phyloP scores from a whole-genome alignment of 2,113 vertebrate genomes.

The Xenopus tropicalis region UCB_Xtro_10.0 CM004451.2:30884001-30884500 shows the following conservation, averaged over 20 bases:
- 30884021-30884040: no score
- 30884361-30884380: conserved; percentile 56
- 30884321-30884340: conserved; percentile 61
- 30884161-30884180: conserved; percentile 56
- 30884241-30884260: conserved; percentile 63
- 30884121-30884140: conserved; percentile 51
- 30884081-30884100: no score
- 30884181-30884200: conserved; percentile 47
- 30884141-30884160: conserved; percentile 35
- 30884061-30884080: no score
- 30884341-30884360: conserved; percentile 50
- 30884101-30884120: conserved; percentile 54
- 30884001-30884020: no score
- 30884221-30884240: conserved; percentile 56
- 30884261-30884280: conserved; percentile 70
- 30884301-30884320: conserved; percentile 71
- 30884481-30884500: neutral
- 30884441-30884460: neutral
- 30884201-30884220: conserved; percentile 51
- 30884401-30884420: conserved; percentile 40
- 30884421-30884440: conserved; percentile 11
- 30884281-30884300: conserved; percentile 66
- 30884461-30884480: neutral
- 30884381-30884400: conserved; percentile 43
- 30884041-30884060: no score